Percentiles rank a stretch among this genome's conserved stretches.
Evolutionary conservation across 2,888 invertebrate species (phyloP).

Genomic region (Pomacea canaliculata): DNA sequence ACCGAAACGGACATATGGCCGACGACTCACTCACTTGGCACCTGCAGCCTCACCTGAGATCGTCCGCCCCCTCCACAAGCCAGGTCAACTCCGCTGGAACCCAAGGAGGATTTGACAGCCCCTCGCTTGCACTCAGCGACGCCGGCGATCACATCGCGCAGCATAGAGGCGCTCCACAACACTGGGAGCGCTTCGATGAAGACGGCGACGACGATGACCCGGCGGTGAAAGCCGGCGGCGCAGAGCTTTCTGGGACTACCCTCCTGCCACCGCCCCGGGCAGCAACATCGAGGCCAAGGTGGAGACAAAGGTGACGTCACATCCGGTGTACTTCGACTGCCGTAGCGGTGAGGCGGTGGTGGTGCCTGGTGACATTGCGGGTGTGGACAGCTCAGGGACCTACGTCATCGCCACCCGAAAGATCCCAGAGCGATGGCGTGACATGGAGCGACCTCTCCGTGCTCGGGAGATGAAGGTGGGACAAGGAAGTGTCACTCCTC

Average conservation of each 20-base stretch:
- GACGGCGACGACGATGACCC: neutral
- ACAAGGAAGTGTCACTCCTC: neutral
- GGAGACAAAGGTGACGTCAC: conserved; percentile 14
- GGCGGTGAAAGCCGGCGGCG: neutral
- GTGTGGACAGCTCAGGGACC: conserved; percentile 39
- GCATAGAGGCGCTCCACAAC: neutral
- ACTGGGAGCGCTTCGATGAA: neutral
- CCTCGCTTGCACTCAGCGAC: neutral
- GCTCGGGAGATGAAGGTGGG: conserved; percentile 38
- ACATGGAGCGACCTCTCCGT: conserved; percentile 38
- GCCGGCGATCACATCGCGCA: neutral
- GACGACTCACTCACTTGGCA: too few relatives aligned
- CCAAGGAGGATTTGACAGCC: neutral
- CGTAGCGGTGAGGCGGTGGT: conserved; percentile 42
- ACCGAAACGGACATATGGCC: too few relatives aligned
- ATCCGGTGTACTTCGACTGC: conserved; percentile 41
- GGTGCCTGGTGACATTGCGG: conserved; percentile 40
- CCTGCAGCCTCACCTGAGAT: too few relatives aligned
- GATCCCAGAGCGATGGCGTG: conserved; percentile 35
- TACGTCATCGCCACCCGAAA: conserved; percentile 43
- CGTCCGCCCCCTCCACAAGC: too few relatives aligned
- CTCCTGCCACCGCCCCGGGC: neutral
- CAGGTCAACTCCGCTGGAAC: neutral
- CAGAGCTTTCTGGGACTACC: neutral
- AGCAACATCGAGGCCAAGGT: neutral